A percentile compares a stretch with the other conserved stretches of the same genome.
Conservation (phyloP, 2,113 vertebrate genomes). For the Perccottus glenii region DNA sequence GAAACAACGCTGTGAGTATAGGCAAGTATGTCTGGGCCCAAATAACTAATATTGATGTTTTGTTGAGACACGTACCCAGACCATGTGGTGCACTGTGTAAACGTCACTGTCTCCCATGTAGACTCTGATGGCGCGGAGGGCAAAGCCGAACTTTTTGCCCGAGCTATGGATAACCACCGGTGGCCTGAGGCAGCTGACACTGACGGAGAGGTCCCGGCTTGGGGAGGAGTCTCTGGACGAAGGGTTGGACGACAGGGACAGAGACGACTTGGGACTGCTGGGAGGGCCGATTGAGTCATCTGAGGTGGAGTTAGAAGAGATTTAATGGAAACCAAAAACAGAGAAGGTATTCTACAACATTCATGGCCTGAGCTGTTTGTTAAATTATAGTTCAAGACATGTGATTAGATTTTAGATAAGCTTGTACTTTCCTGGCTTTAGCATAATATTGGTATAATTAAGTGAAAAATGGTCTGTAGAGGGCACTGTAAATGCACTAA, state of each 20-base stretch:
- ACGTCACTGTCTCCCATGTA: conserved; percentile 95
- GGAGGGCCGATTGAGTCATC: conserved; percentile 84
- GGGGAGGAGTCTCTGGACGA: conserved; percentile 95
- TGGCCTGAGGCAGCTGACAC: conserved; percentile 84
- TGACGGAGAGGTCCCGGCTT: conserved; percentile 85
- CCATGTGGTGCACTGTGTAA: conserved; percentile 93
- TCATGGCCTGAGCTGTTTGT: too few relatives aligned
- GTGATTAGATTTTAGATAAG: too few relatives aligned
- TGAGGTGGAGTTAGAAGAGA: conserved; percentile 48
- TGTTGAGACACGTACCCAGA: conserved; percentile 84
- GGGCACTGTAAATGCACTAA: conserved; percentile 54
- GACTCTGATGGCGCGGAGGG: conserved; percentile 91
- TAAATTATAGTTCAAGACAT: too few relatives aligned
- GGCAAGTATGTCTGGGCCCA: too few relatives aligned
- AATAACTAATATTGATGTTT: background rate
- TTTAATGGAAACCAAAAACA: background rate
- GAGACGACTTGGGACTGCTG: conserved; percentile 89
- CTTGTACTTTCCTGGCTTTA: background rate
- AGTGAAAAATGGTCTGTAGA: conserved; percentile 35
- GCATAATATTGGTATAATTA: background rate
- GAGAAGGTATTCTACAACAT: background rate
- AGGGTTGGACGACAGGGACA: conserved; percentile 91
- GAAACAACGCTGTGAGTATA: too few relatives aligned
- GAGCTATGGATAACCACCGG: conserved; percentile 94
- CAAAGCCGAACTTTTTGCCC: conserved; percentile 92